Conservation (phyloP, 2,113 vertebrate species). For the Notothenia rossii region DNA sequence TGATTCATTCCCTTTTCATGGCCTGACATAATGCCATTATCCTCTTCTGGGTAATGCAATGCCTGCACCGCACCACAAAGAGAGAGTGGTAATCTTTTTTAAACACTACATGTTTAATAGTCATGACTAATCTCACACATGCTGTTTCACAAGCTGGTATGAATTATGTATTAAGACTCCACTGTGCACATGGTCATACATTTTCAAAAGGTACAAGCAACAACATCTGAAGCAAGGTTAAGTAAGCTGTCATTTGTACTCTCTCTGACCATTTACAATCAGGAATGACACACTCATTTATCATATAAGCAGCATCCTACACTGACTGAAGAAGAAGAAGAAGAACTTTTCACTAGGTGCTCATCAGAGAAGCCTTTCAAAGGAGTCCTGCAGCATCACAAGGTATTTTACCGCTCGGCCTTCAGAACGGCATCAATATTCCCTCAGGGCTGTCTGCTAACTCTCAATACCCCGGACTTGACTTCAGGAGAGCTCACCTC, state of each 20-base stretch:
- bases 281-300: not conserved
- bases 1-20: conserved; percentile 32
- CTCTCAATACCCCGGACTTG: conserved; percentile 57
- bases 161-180: conserved; percentile 23
- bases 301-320: not conserved
- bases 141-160: conserved; percentile 26
- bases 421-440: conserved; percentile 62
- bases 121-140: conserved; percentile 34
- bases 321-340: conserved; percentile 16
- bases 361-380: conserved; percentile 73
- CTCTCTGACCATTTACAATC: not conserved
- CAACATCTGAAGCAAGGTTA: conserved; percentile 10
- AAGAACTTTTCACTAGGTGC: conserved; percentile 48
- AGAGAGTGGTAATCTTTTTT: conserved; percentile 20
- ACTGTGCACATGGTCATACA: conserved; percentile 14
- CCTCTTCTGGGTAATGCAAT: conserved; percentile 21
- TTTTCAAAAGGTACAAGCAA: not conserved
- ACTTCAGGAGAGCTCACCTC: conserved; percentile 60
- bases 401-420: conserved; percentile 60
- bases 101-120: conserved; percentile 31
- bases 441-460: conserved; percentile 58
- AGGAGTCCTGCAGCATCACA: conserved; percentile 55
- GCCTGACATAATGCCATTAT: conserved; percentile 29
- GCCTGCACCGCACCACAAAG: conserved; percentile 13
- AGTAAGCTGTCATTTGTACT: not conserved